Conservation (phyloP, 2,797 vertebrate species). For the Myiotriccus ornatus region DNA sequence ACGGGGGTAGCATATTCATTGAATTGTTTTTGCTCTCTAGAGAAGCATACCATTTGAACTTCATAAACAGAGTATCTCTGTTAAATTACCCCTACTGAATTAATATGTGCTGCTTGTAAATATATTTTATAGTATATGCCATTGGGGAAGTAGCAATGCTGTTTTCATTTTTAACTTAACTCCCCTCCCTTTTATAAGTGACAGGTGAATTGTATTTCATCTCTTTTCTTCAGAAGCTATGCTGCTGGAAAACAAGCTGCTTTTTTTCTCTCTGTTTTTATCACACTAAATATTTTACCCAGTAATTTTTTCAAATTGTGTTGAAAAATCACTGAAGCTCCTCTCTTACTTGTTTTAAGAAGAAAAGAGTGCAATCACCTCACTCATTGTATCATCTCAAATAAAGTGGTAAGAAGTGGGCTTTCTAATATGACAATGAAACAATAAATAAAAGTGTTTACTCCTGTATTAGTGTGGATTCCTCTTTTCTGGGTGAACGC, state of each 20-base stretch:
- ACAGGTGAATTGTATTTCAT: neutral
- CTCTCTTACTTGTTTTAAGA: neutral
- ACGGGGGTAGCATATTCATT: neutral
- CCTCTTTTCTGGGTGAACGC: neutral
- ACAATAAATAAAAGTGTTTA: conserved; percentile 23
- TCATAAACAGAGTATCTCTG: neutral
- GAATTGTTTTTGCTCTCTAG: conserved; percentile 10
- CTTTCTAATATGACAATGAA: conserved; percentile 18
- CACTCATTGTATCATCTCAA: neutral
- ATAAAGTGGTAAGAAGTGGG: neutral
- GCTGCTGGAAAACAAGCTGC: neutral
- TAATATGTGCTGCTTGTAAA: neutral
- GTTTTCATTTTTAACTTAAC: neutral
- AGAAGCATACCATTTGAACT: conserved; percentile 4
- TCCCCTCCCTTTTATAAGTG: neutral
- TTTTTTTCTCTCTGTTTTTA: neutral
- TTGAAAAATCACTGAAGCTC: neutral
- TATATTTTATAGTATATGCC: neutral
- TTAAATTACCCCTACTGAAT: neutral
- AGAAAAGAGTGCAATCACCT: neutral
- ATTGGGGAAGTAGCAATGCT: neutral
- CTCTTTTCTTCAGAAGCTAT: neutral
- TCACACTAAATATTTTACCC: neutral
- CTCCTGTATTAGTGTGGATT: neutral
- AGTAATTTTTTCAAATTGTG: conserved; percentile 10